Base-by-base conservation (phyloP, 2,113 vertebrate genomes). In the Tachysurus vachellii region DNA sequence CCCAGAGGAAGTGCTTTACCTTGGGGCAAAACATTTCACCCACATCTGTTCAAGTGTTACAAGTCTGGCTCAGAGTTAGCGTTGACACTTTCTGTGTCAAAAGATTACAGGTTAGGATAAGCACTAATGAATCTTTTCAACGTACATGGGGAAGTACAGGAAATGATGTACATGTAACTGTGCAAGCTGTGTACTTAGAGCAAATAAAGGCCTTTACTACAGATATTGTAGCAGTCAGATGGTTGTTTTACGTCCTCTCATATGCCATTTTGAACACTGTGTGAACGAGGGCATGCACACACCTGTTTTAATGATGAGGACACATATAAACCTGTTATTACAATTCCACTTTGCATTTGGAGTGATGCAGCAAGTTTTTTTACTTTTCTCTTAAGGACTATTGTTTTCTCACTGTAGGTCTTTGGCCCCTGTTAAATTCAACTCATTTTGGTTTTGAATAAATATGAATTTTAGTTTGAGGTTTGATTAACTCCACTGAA, bases 291-390 rank as follows among this genome's bases (percentile, higher is more conserved):
- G 62, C 53, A n/a, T 82, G 66, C 36, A 86, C 53, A 59, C 79
- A 56, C 44, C 85, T 86, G 85, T 82, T 86, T 86, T 71, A 71
- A 59, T 61, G 79, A 86, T 86, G 64, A 86, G 79, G 54, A 86
- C 85, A 73, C 85, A 86, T 42, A 86, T 86, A 86, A 86, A 36
- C 84, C 76, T 81, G 36, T 82, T 85, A 79, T 79, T 86, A 73
- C 36, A 86, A 61, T 73, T 86, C 66, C 77, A 82, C 54, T 21
- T 80, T 85, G 28, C 61, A 80, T 75, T 44, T 86, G 54, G 54
- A 86, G 54, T 61, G 36, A 70, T 82, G 85, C 64, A 73, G 79
- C 77, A 71, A 61, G 79, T 59, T 47, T 71, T 71, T 8, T 42
- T 31, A 80, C 53, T 44, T 44, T 80, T 68, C 11, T 75, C 50